A percentile compares a stretch with the other conserved stretches of the same genome.
phyloP scores from a whole-genome alignment of 2,888 invertebrate species.

The Perizoma flavofasciatum region DNA sequence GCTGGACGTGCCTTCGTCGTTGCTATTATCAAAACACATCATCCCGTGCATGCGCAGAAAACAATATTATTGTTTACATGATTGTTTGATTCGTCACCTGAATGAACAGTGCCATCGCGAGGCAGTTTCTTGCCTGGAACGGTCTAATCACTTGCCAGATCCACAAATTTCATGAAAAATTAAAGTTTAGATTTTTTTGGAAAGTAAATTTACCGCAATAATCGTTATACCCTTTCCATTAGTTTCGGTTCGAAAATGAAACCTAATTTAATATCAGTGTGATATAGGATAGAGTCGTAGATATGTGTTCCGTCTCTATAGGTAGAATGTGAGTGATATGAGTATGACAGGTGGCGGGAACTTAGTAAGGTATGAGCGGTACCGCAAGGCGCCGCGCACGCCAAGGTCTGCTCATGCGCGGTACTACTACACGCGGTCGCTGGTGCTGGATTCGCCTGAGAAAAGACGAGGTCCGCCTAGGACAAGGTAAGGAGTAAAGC shows the following conservation, averaged over 20 bases:
- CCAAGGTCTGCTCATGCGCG: slow-evolving; percentile 61
- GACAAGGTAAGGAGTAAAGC: slow-evolving; percentile 53
- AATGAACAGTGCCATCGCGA: slow-evolving; percentile 54
- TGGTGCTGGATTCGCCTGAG: slow-evolving; percentile 54
- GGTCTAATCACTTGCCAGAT: slow-evolving; percentile 28
- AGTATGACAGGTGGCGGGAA: slow-evolving; percentile 67
- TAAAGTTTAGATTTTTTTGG: not conserved
- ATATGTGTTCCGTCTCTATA: slow-evolving; percentile 5
- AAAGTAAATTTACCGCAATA: too few species aligned
- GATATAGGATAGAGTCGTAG: not conserved
- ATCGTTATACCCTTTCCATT: too few species aligned
- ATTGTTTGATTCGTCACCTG: slow-evolving; percentile 70
- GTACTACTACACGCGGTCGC: slow-evolving; percentile 68
- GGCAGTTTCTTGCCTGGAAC: slow-evolving; percentile 50
- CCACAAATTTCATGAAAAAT: not conserved
- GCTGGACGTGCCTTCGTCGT: not conserved
- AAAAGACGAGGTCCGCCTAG: slow-evolving; percentile 46
- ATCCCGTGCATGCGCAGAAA: slow-evolving; percentile 58
- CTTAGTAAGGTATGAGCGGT: slow-evolving; percentile 59
- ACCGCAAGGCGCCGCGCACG: slow-evolving; percentile 61
- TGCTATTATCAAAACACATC: slow-evolving; percentile 38
- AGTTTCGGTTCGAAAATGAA: not conserved
- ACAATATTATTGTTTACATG: slow-evolving; percentile 76
- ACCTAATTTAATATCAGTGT: not conserved
- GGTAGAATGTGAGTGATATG: slow-evolving; percentile 56